phyloP scores from a whole-genome alignment of 2,113 vertebrate species.

The Monarcha castaneiventris region DNA sequence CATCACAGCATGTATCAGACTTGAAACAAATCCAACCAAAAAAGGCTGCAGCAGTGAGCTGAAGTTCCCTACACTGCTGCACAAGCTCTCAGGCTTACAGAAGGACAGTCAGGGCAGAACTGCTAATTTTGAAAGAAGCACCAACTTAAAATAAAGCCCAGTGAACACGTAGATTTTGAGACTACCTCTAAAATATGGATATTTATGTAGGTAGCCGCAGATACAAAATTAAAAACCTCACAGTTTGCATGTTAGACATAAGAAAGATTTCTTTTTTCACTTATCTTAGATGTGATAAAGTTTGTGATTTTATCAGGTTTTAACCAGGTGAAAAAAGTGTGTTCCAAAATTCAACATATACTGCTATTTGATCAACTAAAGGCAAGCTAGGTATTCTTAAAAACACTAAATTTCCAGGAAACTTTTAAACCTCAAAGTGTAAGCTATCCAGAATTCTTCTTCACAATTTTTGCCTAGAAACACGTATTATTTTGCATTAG shows the following conservation, averaged over 20 bases:
- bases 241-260: background rate
- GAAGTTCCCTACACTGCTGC: background rate
- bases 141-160: background rate
- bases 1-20: background rate
- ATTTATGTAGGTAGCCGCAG: background rate
- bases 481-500: accelerated
- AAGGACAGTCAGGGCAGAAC: background rate
- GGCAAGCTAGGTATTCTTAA: background rate
- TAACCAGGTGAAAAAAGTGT: background rate
- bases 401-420: background rate
- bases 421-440: background rate
- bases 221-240: background rate
- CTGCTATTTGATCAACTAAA: background rate
- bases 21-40: background rate
- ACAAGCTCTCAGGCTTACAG: background rate
- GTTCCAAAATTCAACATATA: background rate
- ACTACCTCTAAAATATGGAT: background rate
- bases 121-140: background rate
- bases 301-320: background rate
- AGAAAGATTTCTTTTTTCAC: background rate
- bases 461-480: background rate
- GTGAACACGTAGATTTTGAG: background rate
- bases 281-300: background rate
- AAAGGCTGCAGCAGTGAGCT: background rate
- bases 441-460: background rate